These are phyloP conservation scores for Thumatha senex DNA, from an alignment of 2,888 invertebrate genomes.

Conservation along the genomic window DNA sequence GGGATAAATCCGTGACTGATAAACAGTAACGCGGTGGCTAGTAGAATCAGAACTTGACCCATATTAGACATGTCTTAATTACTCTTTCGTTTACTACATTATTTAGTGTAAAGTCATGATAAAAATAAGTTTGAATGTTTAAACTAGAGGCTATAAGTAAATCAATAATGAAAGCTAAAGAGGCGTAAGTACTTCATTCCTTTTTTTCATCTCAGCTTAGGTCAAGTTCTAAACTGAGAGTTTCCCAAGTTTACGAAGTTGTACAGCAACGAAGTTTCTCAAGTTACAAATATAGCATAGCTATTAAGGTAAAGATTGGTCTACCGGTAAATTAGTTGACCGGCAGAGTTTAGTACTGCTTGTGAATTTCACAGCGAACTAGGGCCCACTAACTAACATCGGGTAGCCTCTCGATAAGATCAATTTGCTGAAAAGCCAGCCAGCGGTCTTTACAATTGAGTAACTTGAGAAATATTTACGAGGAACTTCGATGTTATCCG, in stretches of 20 bases:
- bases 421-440: slow-evolving; percentile 51
- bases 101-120: too few species aligned
- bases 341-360: slow-evolving; percentile 52
- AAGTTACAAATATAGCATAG: slow-evolving; percentile 33
- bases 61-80: too few species aligned
- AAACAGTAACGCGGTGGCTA: too few species aligned
- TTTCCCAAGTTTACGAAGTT: slow-evolving; percentile 24
- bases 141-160: too few species aligned
- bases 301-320: slow-evolving; percentile 57
- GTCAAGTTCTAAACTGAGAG: neutral
- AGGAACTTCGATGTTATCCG: slow-evolving; percentile 51
- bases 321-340: slow-evolving; percentile 61
- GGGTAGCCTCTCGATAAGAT: slow-evolving; percentile 56
- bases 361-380: slow-evolving; percentile 59
- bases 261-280: slow-evolving; percentile 22
- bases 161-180: neutral
- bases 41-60: too few species aligned
- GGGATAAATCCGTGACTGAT: too few species aligned
- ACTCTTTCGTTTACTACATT: too few species aligned
- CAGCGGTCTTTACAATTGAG: slow-evolving; percentile 49
- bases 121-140: too few species aligned
- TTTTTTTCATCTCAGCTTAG: neutral
- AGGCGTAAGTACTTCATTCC: too few species aligned
- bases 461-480: slow-evolving; percentile 45
- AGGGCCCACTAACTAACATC: slow-evolving; percentile 59